phyloP scores from a whole-genome alignment of 2,797 vertebrate species.

The Rhynchonycteris naso region DNA sequence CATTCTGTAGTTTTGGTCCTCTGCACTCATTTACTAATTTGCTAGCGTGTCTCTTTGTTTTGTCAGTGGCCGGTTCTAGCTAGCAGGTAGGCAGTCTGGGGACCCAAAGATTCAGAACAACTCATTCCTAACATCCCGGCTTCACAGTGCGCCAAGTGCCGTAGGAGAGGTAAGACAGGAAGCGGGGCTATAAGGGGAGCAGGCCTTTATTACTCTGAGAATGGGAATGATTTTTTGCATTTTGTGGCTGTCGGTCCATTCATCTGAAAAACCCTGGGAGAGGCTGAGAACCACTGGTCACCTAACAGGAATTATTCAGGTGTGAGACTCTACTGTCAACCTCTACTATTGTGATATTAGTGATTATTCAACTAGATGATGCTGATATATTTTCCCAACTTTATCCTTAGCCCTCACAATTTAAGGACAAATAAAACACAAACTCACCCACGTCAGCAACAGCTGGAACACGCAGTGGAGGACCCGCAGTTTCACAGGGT shows the following conservation, averaged over 20 bases:
- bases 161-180: background rate
- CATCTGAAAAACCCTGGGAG: background rate
- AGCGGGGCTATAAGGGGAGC: too few species aligned
- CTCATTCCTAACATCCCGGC: background rate
- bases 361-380: background rate
- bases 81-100: too few species aligned
- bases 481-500: conserved; percentile 84
- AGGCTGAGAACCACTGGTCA: background rate
- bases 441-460: conserved; percentile 88
- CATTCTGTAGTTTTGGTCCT: background rate
- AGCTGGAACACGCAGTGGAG: conserved; percentile 82
- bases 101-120: background rate
- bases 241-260: background rate
- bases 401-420: background rate
- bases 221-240: background rate
- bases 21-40: background rate
- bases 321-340: too few species aligned
- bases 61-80: background rate
- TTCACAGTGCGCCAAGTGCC: rapidly evolving
- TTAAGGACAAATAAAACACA: background rate
- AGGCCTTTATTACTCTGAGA: background rate
- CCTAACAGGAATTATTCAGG: background rate
- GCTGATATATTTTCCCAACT: background rate
- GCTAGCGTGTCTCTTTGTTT: background rate
- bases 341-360: rapidly evolving